These are phyloP conservation scores for Metallyticus violacea DNA, from an alignment of 2,888 invertebrate genomes.

Conservation along the genomic window DNA sequence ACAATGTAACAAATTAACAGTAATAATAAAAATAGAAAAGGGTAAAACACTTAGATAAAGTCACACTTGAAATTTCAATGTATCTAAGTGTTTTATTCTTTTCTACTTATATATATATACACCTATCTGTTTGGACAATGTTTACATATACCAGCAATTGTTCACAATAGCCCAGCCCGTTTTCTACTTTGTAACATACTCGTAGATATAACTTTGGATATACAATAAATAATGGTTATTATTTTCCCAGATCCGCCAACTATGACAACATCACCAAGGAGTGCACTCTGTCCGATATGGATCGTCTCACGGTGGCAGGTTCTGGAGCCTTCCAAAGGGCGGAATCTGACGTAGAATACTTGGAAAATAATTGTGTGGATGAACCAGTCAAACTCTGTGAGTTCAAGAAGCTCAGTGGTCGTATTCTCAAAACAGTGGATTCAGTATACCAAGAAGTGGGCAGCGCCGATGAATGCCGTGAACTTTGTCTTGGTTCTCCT, in stretches of 20 bases:
- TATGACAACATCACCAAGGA: constrained; percentile 81
- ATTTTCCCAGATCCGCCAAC: constrained; percentile 75
- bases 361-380: constrained; percentile 91
- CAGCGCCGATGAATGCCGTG: constrained; percentile 82
- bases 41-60: no score
- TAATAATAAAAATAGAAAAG: no score
- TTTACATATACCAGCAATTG: no score
- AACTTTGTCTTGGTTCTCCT: constrained; percentile 83
- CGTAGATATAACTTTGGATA: no score
- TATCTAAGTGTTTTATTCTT: no score
- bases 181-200: no score
- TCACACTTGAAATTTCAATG: no score
- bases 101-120: no score
- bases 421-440: constrained; percentile 90
- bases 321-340: constrained; percentile 71
- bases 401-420: constrained; percentile 84
- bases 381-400: constrained; percentile 93
- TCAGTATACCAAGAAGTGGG: constrained; percentile 88
- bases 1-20: no score
- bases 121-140: no score
- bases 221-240: no score
- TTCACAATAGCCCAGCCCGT: no score
- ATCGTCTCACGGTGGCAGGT: constrained; percentile 83
- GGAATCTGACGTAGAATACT: constrained; percentile 58
- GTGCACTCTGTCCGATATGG: constrained; percentile 88